Conservation (phyloP, 2,113 vertebrate genomes). For the Ophiodon elongatus region DNA sequence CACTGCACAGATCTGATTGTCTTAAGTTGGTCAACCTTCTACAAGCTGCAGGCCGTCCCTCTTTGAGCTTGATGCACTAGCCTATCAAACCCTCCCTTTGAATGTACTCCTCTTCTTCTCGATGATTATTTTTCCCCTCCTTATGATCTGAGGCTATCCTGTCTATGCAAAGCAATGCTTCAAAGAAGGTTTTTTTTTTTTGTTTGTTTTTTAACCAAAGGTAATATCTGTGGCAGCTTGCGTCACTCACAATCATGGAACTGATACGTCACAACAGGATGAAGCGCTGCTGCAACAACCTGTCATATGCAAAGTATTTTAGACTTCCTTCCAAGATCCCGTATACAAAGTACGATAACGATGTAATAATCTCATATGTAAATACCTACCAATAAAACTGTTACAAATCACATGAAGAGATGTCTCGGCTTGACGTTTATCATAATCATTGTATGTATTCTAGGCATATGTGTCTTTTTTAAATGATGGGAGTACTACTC, state of each 20-base stretch:
- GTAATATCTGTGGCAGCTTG: constrained; percentile 79
- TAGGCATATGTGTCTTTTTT: neutral
- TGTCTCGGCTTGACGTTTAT: neutral
- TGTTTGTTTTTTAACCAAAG: constrained; percentile 82
- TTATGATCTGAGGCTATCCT: constrained; percentile 30
- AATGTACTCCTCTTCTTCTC: constrained; percentile 58
- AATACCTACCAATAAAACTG: constrained; percentile 80
- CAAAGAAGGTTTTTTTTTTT: constrained; percentile 14
- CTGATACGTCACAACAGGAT: constrained; percentile 53
- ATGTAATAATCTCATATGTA: constrained; percentile 80
- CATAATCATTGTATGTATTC: neutral
- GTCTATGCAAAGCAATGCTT: constrained; percentile 76
- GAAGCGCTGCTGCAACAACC: constrained; percentile 68
- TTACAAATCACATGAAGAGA: constrained; percentile 2
- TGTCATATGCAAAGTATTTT: constrained; percentile 80
- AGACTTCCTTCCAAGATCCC: constrained; percentile 67
- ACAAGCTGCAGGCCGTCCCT: constrained; percentile 35
- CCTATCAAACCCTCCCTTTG: constrained; percentile 36
- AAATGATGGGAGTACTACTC: neutral
- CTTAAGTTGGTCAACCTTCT: constrained; percentile 20
- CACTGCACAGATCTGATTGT: constrained; percentile 20
- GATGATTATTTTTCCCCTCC: neutral
- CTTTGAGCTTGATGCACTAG: constrained; percentile 51
- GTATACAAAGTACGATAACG: constrained; percentile 71
- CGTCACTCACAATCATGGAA: constrained; percentile 80